phyloP scores from a whole-genome alignment of 2,888 invertebrate genomes.

The Sepiola atlantica region DNA sequence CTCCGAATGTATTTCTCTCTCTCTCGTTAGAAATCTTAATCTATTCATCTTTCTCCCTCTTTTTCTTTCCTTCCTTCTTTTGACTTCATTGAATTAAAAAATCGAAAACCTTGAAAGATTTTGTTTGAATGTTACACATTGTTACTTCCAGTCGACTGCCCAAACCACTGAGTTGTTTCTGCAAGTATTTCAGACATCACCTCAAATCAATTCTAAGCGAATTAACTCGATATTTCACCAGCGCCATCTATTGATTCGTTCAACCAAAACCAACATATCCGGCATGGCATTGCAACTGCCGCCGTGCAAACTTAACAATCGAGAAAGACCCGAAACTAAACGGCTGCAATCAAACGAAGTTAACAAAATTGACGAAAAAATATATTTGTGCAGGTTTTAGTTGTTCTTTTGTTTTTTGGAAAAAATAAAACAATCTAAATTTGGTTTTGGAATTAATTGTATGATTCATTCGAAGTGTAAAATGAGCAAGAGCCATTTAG shows the following conservation, averaged over 20 bases:
- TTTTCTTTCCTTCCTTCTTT: not conserved
- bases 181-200: conserved; percentile 32
- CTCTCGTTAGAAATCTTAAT: not conserved
- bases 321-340: not conserved
- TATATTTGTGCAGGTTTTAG: not conserved
- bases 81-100: conserved; percentile 8
- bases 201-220: conserved; percentile 20
- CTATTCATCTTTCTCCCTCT: not conserved
- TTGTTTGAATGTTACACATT: conserved; percentile 32
- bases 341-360: not conserved
- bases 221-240: conserved; percentile 20
- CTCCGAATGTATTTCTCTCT: not conserved
- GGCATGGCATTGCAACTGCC: not conserved
- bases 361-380: not conserved
- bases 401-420: too few species aligned
- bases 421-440: not conserved
- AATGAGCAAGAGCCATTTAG: not conserved
- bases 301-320: not conserved
- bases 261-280: not conserved
- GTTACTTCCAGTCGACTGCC: not conserved
- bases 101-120: not conserved
- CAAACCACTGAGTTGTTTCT: conserved; percentile 9
- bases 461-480: not conserved
- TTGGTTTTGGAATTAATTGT: not conserved
- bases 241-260: not conserved